A percentile compares a stretch with the other conserved stretches of the same genome.
Conservation (phyloP, 1,140 invertebrate genomes). For the Oscheius sp. region DNA sequence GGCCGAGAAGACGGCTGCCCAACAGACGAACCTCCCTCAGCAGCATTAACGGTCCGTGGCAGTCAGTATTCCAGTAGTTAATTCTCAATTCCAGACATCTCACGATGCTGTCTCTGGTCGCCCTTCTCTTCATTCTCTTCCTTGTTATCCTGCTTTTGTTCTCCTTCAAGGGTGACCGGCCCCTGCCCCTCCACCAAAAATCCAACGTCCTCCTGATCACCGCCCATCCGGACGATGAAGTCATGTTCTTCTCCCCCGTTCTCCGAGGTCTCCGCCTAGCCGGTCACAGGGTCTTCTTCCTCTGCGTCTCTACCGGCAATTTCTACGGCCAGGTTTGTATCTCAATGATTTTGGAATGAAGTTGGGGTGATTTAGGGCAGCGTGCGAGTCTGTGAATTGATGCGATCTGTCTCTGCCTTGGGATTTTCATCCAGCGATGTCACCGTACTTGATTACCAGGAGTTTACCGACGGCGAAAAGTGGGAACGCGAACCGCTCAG, state of each 20-base stretch:
- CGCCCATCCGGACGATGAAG: slow-evolving; percentile 83
- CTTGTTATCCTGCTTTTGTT: slow-evolving; percentile 16
- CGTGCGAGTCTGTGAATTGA: slow-evolving; percentile 74
- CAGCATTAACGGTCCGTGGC: not conserved
- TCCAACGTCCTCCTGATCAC: slow-evolving; percentile 73
- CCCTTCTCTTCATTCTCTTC: slow-evolving; percentile 7
- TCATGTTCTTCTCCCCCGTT: slow-evolving; percentile 94
- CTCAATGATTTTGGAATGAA: not conserved
- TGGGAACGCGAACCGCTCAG: slow-evolving; percentile 13
- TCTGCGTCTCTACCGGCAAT: slow-evolving; percentile 82
- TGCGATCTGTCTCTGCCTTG: slow-evolving; percentile 73
- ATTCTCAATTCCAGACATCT: not conserved
- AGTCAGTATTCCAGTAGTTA: not conserved
- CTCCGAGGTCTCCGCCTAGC: slow-evolving; percentile 69
- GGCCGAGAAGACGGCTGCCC: not conserved
- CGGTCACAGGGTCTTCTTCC: slow-evolving; percentile 62
- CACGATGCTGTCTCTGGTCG: slow-evolving; percentile 1
- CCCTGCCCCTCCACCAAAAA: not conserved
- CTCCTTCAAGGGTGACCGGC: slow-evolving; percentile 7
- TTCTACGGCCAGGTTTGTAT: slow-evolving; percentile 33
- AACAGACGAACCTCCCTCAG: not conserved
- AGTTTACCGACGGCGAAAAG: slow-evolving; percentile 70
- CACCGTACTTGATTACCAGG: slow-evolving; percentile 66
- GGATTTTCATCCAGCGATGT: slow-evolving; percentile 77
- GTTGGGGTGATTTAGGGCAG: slow-evolving; percentile 66